Percentiles rank a stretch among this genome's conserved stretches.
Conservation (phyloP, 2,113 vertebrate species). For the Scalopus aquaticus region DNA sequence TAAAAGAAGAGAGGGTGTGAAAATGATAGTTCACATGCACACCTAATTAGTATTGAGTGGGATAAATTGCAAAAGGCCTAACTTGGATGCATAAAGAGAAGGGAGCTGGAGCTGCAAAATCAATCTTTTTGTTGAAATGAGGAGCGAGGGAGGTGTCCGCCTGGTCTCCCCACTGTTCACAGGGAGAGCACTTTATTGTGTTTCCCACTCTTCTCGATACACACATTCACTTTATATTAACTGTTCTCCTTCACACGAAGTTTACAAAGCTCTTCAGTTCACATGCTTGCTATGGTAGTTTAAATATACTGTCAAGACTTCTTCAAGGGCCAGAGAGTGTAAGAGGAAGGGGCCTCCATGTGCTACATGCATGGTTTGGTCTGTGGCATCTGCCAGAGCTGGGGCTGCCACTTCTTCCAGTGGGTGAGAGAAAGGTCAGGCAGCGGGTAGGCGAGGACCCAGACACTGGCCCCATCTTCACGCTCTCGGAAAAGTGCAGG, state of each 20-base stretch:
- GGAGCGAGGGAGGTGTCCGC: background rate
- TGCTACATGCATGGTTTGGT: background rate
- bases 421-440: background rate
- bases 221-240: background rate
- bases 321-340: background rate
- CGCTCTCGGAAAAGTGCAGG: background rate
- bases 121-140: background rate
- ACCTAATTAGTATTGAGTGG: slow-evolving; percentile 74
- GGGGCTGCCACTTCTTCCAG: background rate
- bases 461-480: background rate
- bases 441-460: background rate
- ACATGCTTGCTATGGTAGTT: background rate
- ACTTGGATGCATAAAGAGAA: slow-evolving; percentile 32
- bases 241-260: background rate
- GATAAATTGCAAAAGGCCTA: slow-evolving; percentile 32
- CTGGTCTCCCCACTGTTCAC: background rate
- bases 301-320: background rate
- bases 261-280: background rate
- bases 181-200: background rate
- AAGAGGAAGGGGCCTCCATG: background rate
- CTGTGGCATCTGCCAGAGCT: background rate
- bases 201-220: background rate
- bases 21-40: slow-evolving; percentile 55
- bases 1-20: slow-evolving; percentile 72
- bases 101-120: background rate